Evolutionary conservation across 2,888 invertebrate species (phyloP), one percentile per base, ranked within the genome.

Genomic region (Metacarcinus magister): DNA sequence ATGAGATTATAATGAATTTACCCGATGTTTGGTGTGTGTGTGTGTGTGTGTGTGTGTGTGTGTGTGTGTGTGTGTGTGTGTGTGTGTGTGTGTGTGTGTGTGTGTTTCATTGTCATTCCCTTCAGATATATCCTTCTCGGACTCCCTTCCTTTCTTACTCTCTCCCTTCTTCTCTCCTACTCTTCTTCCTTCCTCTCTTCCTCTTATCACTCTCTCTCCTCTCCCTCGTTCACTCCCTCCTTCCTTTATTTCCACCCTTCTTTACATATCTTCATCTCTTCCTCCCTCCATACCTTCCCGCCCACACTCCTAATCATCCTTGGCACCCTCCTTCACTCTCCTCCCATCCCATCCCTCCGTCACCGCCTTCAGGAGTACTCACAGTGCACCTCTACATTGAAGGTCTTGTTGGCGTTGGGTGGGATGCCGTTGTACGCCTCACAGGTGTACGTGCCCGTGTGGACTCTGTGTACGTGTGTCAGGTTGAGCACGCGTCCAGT

Each of bases 381-480:
- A 97, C 97, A 97, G 82, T 96, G 96, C 10, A 97, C 97, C 90
- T 96, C 96, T 0, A 97, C 96, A 7, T 67, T 60, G 96, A 96
- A 97, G 60, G 93, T 94, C 91, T 96, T 97, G 96, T 93, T 92
- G 91, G 95, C 97, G 75, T 96, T 95, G 44, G 96, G 97, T 0
- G 96, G 96, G 4, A 97, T 91, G 28, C 96, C 97, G 92, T 97
- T 97, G 95, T 95, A 96, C 32, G 97, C 97, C 87, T 94, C 94
- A 60, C 97, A 97, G 44, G 19, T n/a, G 95, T 97, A 97, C 39
- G 28, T 10, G 2, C 97, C 97, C 8, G 96, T 95, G 96, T 97
- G 97, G 13, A 96, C 95, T 2, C 97, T 92, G 39, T 95, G 95
- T 10, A 96, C 95, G 82, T 96, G 96, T 0, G 96, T 96, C 95